These are phyloP conservation scores for Atherix ibis DNA, from an alignment of 2,888 invertebrate genomes.

Conservation along the genomic window DNA sequence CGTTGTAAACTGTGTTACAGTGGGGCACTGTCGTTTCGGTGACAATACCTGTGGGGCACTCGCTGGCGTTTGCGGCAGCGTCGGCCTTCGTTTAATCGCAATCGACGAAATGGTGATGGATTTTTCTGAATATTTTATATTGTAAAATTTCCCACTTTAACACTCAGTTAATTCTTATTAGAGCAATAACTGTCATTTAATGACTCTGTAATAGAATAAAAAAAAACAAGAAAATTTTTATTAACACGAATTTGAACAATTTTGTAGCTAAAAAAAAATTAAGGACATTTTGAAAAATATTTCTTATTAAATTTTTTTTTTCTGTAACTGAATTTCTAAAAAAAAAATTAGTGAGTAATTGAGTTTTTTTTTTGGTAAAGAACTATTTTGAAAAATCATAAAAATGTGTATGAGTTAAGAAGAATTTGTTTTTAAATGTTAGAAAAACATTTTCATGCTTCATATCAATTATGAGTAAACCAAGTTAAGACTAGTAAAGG, in stretches of 20 bases:
- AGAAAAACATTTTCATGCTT: no score
- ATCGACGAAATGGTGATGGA: slow-evolving; percentile 37
- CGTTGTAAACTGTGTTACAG: slow-evolving; percentile 22
- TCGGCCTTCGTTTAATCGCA: slow-evolving; percentile 37
- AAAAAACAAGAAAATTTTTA: background rate
- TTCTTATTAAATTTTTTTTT: no score
- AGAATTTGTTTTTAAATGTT: no score
- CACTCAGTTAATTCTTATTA: no score
- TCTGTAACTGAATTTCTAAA: no score
- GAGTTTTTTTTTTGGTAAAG: no score
- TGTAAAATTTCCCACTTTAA: no score
- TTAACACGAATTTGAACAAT: background rate
- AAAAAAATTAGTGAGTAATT: no score
- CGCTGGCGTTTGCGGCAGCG: slow-evolving; percentile 37
- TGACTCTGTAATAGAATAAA: background rate
- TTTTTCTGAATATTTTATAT: slow-evolving; percentile 27
- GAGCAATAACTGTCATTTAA: background rate
- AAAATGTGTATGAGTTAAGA: no score
- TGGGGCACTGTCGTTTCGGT: slow-evolving; percentile 35
- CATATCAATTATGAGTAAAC: no score
- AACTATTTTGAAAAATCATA: no score
- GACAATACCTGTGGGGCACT: slow-evolving; percentile 36
- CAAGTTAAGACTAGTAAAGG: no score
- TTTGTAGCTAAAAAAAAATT: background rate
- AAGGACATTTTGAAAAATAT: background rate